Conservation (phyloP, 92 coral and sea anemone genomes). For the Desmophyllum pertusum region DNA sequence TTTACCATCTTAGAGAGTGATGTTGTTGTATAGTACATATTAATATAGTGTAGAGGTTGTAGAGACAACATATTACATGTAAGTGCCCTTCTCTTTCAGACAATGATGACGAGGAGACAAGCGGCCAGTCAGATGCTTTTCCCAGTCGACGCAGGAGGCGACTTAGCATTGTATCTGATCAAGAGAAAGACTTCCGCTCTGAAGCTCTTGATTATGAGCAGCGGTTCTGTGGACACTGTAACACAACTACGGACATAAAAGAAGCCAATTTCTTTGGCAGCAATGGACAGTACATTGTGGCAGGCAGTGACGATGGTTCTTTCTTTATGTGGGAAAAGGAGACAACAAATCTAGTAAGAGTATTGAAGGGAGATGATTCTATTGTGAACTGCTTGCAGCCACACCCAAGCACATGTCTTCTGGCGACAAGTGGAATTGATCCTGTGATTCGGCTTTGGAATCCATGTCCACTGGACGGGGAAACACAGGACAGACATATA, state of each 20-base stretch:
- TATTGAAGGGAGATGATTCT: constrained; percentile 96
- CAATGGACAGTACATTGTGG: constrained; percentile 94
- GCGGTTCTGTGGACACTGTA: constrained; percentile 98
- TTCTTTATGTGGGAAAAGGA: constrained; percentile 93
- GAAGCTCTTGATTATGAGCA: constrained; percentile 77
- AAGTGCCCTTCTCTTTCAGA: constrained; percentile 28
- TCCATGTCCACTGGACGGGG: constrained; percentile 78
- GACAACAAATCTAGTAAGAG: constrained; percentile 89
- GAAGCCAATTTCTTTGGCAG: constrained; percentile 97
- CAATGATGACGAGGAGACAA: constrained; percentile 47
- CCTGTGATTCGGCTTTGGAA: constrained; percentile 97
- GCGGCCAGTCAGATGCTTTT: constrained; percentile 36
- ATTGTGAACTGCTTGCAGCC: constrained; percentile 99
- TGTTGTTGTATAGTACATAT: no score
- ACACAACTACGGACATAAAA: constrained; percentile 97
- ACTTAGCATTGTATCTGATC: constrained; percentile 78
- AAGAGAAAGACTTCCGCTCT: constrained; percentile 77
- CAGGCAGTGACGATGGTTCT: constrained; percentile 99
- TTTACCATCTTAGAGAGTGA: not conserved
- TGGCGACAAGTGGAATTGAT: constrained; percentile 99
- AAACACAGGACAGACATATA: constrained; percentile 63
- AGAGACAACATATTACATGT: no score
- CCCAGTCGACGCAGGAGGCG: constrained; percentile 75
- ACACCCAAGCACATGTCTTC: constrained; percentile 89
- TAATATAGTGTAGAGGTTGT: no score